phyloP scores from a whole-genome alignment of 2,113 vertebrate genomes.

The Poeciliopsis turrubarensis region DNA sequence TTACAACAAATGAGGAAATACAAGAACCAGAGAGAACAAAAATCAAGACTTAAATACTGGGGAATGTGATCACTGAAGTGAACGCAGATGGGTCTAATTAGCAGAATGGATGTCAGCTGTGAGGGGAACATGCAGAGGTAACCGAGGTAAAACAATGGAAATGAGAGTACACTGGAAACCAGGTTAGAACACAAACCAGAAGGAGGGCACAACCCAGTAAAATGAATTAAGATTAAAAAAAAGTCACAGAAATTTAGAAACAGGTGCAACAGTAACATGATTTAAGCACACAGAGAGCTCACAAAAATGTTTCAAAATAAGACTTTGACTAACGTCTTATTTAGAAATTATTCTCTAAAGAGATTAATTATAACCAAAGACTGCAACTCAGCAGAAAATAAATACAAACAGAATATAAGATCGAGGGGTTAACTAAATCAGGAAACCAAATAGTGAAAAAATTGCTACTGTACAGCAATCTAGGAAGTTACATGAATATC shows the following conservation, averaged over 20 bases:
- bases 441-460: background rate
- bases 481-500: background rate
- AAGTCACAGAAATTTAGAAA: background rate
- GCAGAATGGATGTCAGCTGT: background rate
- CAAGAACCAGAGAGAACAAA: background rate
- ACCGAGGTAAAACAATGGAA: background rate
- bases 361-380: background rate
- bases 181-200: background rate
- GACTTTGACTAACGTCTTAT: background rate
- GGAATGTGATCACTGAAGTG: background rate
- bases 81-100: background rate
- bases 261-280: background rate
- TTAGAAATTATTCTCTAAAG: background rate
- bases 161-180: background rate
- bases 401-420: background rate
- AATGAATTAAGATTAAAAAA: background rate
- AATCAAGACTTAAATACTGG: background rate
- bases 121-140: too few relatives aligned
- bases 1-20: background rate
- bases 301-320: background rate
- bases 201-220: background rate
- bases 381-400: background rate
- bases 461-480: background rate
- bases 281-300: background rate
- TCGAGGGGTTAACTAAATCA: background rate